These are phyloP conservation scores for Psammodynastes pulverulentus DNA, from an alignment of 2,113 vertebrate genomes.

Conservation along the genomic window DNA sequence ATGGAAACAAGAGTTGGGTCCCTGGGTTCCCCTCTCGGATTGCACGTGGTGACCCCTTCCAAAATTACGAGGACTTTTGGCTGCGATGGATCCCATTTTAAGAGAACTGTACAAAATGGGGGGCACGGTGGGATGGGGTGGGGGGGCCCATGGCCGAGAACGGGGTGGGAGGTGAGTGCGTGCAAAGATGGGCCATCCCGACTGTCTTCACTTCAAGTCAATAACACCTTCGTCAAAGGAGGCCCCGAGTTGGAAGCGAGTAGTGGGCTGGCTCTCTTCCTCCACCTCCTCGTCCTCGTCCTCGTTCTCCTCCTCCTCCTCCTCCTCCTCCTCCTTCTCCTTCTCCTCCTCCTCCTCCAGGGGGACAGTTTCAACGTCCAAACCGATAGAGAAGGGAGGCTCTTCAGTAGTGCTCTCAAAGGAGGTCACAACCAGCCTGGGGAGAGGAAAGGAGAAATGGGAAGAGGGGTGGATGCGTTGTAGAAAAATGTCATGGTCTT, in stretches of 20 bases:
- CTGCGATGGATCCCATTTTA: conserved; percentile 46
- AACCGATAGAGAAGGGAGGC: conserved; percentile 70
- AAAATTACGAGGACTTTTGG: conserved; percentile 51
- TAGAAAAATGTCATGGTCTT: background rate
- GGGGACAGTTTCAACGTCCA: conserved; percentile 71
- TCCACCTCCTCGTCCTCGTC: conserved; percentile 81
- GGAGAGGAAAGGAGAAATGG: conserved; percentile 35
- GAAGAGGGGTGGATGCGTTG: background rate
- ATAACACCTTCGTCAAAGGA: conserved; percentile 89
- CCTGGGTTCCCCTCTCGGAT: background rate
- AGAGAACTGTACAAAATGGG: conserved; percentile 59
- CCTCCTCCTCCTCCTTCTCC: conserved; percentile 80
- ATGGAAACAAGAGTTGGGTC: conserved; percentile 10
- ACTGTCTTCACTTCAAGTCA: conserved; percentile 91
- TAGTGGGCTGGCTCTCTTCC: conserved; percentile 72
- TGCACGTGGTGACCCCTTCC: background rate
- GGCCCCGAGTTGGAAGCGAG: conserved; percentile 73
- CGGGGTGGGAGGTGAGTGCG: conserved; percentile 30
- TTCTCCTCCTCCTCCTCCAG: conserved; percentile 77
- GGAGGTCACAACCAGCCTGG: conserved; percentile 79
- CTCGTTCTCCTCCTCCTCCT: conserved; percentile 78
- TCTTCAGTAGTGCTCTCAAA: conserved; percentile 76
- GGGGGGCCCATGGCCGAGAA: conserved; percentile 27
- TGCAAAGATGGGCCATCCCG: conserved; percentile 33
- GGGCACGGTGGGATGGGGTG: conserved; percentile 39